Evolutionary conservation across 2,113 vertebrate species (phyloP).

Genomic region (Poeciliopsis prolifica): DNA sequence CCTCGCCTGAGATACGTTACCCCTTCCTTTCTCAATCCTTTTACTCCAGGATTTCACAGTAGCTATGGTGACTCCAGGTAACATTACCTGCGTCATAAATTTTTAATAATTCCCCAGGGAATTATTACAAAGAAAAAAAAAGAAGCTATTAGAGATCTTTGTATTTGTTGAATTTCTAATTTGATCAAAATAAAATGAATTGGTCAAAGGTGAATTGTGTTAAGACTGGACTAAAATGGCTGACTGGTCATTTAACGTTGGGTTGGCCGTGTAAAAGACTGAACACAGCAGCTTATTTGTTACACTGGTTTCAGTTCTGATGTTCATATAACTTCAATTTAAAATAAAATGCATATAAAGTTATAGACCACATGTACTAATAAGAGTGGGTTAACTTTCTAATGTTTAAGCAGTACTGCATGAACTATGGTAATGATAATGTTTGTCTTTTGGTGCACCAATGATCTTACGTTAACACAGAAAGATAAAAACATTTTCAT

Average conservation of each 20-base stretch:
- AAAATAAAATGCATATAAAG: not conserved
- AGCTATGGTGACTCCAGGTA: conserved; percentile 60
- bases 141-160: too few species aligned
- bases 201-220: not conserved
- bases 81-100: conserved; percentile 69
- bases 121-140: conserved; percentile 52
- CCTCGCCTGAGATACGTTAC: conserved; percentile 64
- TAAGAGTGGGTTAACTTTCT: too few species aligned
- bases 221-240: not conserved
- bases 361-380: not conserved
- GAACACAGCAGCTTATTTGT: too few species aligned
- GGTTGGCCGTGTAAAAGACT: not conserved
- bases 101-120: conserved; percentile 78
- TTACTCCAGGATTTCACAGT: conserved; percentile 62
- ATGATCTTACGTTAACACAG: not conserved
- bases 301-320: too few species aligned
- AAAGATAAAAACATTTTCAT: not conserved
- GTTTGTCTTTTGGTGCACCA: not conserved
- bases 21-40: conserved; percentile 48
- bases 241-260: not conserved
- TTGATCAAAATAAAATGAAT: not conserved
- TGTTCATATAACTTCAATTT: too few species aligned
- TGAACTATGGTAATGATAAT: not conserved
- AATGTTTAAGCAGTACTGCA: not conserved
- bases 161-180: not conserved